Evolutionary conservation across 1,140 invertebrate species (phyloP).

Genomic region (Diplogasteroides magnus): DNA sequence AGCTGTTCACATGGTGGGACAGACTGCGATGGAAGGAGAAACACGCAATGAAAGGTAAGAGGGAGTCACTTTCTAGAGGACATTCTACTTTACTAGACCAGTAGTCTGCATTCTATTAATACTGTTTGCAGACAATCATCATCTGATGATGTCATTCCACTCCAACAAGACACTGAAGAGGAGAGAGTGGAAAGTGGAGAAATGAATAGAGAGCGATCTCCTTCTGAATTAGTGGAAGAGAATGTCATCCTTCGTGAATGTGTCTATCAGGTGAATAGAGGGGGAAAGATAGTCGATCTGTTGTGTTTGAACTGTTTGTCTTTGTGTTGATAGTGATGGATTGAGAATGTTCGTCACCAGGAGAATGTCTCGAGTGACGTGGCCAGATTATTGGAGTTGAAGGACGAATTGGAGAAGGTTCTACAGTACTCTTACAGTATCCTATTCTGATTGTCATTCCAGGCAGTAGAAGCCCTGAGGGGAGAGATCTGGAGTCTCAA

Average conservation of each 20-base stretch:
- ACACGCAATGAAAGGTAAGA: not conserved
- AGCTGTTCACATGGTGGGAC: not conserved
- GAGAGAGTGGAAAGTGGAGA: no score
- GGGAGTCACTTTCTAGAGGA: not conserved
- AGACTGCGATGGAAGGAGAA: not conserved
- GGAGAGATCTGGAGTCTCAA: slow-evolving; percentile 34
- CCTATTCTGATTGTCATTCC: no score
- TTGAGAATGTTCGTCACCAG: slow-evolving; percentile 1
- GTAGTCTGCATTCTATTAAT: no score
- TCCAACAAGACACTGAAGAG: no score
- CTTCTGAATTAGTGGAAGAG: no score
- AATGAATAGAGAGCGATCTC: no score
- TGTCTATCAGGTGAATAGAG: not conserved
- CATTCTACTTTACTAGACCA: no score
- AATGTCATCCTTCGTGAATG: not conserved
- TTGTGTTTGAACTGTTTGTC: not conserved
- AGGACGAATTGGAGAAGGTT: slow-evolving; percentile 30
- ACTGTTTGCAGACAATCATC: no score
- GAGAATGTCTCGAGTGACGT: slow-evolving; percentile 15
- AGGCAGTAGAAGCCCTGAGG: slow-evolving; percentile 32
- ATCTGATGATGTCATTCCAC: no score
- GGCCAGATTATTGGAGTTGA: slow-evolving; percentile 25
- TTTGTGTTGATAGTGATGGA: not conserved
- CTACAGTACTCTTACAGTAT: no score
- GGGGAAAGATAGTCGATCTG: not conserved